A percentile compares a stretch with the other conserved stretches of the same genome.
These are phyloP conservation scores for Agonopterix heracliana DNA, from an alignment of 2,888 invertebrate species.

Conservation along the genomic window DNA sequence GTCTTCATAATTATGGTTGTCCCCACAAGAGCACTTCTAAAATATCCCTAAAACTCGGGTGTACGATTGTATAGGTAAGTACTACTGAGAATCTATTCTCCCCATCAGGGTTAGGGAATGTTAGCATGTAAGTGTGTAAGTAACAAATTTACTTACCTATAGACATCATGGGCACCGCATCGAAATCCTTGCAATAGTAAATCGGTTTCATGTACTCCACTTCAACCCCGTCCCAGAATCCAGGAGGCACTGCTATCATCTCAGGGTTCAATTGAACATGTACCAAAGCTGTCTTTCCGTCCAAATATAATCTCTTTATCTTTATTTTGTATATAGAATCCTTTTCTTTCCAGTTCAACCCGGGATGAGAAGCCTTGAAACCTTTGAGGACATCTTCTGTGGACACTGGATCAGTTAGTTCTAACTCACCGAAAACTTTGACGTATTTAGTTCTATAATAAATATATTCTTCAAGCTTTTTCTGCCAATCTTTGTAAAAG, in stretches of 20 bases:
- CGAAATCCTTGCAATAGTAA: conserved; percentile 37
- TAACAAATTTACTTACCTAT: conserved; percentile 38
- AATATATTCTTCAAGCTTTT: conserved; percentile 48
- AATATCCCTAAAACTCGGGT: too few relatives aligned
- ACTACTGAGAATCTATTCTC: too few relatives aligned
- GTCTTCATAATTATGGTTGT: too few relatives aligned
- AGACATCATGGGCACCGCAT: conserved; percentile 22
- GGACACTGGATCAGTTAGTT: conserved; percentile 14
- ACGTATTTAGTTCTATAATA: conserved; percentile 45
- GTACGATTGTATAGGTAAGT: too few relatives aligned
- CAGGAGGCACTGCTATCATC: conserved; percentile 39
- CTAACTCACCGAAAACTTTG: conserved; percentile 24
- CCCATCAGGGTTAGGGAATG: too few relatives aligned
- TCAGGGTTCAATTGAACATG: conserved; percentile 43
- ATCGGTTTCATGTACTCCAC: conserved; percentile 47
- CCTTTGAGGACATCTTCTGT: conserved; percentile 27
- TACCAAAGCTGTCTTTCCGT: conserved; percentile 39
- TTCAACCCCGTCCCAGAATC: conserved; percentile 40
- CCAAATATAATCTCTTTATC: conserved; percentile 47
- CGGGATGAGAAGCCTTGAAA: conserved; percentile 26
- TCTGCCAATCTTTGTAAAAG: conserved; percentile 32
- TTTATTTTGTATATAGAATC: conserved; percentile 31
- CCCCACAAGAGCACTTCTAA: too few relatives aligned
- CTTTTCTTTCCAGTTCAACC: conserved; percentile 27
- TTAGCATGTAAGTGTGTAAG: too few relatives aligned